Conservation (phyloP, 2,888 invertebrate species). For the Macrosiphum euphorbiae region DNA sequence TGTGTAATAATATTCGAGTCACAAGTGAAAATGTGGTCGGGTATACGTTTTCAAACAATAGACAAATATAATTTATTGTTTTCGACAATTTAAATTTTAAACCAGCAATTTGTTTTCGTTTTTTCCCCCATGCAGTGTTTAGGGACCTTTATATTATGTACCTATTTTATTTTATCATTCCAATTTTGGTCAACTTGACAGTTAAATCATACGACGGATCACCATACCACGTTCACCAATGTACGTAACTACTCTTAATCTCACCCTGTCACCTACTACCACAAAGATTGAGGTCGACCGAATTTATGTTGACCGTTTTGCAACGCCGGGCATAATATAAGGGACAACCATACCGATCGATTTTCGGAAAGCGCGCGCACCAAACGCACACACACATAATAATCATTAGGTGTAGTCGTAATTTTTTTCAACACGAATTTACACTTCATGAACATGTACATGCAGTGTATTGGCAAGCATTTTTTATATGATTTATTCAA, state of each 20-base stretch:
- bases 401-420: neutral
- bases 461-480: neutral
- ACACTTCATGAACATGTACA: neutral
- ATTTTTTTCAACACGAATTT: neutral
- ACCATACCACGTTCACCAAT: neutral
- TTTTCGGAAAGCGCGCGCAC: neutral
- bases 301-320: neutral
- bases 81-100: neutral
- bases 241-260: neutral
- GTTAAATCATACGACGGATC: neutral
- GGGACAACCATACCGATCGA: neutral
- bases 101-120: neutral
- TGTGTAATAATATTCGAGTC: neutral
- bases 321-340: neutral
- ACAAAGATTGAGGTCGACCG: neutral
- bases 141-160: neutral
- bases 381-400: too few species aligned
- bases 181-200: neutral
- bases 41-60: neutral
- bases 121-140: neutral
- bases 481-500: neutral
- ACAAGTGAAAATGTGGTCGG: slow-evolving; percentile 22
- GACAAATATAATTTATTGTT: slow-evolving; percentile 14
- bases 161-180: neutral
- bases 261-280: neutral